Conservation (phyloP, 1,140 invertebrate species). For the Drosophila ogumai region DNA sequence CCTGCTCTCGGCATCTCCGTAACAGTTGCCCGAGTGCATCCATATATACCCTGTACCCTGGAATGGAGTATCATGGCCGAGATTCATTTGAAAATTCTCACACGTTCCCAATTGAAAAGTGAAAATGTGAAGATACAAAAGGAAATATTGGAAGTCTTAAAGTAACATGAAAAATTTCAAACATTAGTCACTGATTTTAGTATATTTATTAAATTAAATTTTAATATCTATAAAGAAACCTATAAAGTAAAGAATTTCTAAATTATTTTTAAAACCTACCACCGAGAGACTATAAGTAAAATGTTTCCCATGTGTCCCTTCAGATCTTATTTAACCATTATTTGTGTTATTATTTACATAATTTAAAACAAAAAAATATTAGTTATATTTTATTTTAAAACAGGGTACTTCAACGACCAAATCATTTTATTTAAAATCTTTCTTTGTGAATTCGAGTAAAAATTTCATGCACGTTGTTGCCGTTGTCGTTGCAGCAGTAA, state of each 20-base stretch:
- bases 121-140: neutral
- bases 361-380: neutral
- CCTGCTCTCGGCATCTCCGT: conserved; percentile 38
- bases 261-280: no score
- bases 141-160: neutral
- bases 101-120: conserved; percentile 2
- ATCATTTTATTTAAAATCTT: neutral
- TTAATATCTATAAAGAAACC: no score
- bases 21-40: conserved; percentile 24
- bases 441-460: conserved; percentile 30
- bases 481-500: conserved; percentile 43
- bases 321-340: neutral
- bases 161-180: neutral
- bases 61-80: neutral
- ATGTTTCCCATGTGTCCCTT: neutral
- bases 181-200: no score
- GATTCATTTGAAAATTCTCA: neutral
- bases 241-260: no score
- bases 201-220: no score
- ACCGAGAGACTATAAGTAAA: neutral
- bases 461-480: conserved; percentile 72
- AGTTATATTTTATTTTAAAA: neutral
- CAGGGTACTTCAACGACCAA: conserved; percentile 8
- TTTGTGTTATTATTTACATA: neutral
- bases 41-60: conserved; percentile 1